Base-by-base conservation (phyloP, 2,797 vertebrate genomes). In the Myoxocephalus aenaeus region DNA sequence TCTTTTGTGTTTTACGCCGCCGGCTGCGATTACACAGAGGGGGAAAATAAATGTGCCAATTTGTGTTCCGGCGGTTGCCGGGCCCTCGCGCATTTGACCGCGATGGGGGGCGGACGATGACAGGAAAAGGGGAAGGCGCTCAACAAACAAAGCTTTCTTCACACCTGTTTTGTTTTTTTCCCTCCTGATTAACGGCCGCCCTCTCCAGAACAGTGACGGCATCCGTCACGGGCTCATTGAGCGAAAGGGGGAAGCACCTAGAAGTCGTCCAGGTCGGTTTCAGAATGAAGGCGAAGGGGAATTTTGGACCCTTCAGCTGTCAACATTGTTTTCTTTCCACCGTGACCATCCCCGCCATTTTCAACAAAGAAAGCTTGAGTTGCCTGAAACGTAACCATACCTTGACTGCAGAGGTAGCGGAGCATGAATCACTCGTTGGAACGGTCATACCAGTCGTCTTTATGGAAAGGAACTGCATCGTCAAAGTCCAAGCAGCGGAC, bases 1-100 rank as follows among this genome's bases (percentile, higher is more conserved):
- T 66, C 75, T 73, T 84, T 79, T 79, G 46, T 90, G 46, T 90
- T 78, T 90, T 78, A 48, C 64, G 68, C 50, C 5, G 25, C 53
- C 70, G 72, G 66, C 71, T 70, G 82, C 48, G 81, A 83, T 87
- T 79, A 75, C 67, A 76, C 42, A 20, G 54, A 71, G 83, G 65
- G 83, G 32, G 25, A 2, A 27, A 27, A 75, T 3, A 50, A 46
- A 87, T 79, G 44, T 78, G 69, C 77, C 78, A 81, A 61, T 84
- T 83, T 82, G 79, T 46, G 29, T 64, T 67, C 32, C 12, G 64
- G 40, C 63, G 62, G 70, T 46, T 27, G 36, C 64, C 14, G 36
- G 56, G 18, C 11, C n/a, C 48, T 72, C 14, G 36, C n/a, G 25
- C 25, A 2, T 27, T 27, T 27, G 25, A 78, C 38, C 71, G 69